Percentiles rank a stretch among this genome's conserved stretches.
These are phyloP conservation scores for Tortrix viridana DNA, from an alignment of 2,888 invertebrate species.

Conservation along the genomic window DNA sequence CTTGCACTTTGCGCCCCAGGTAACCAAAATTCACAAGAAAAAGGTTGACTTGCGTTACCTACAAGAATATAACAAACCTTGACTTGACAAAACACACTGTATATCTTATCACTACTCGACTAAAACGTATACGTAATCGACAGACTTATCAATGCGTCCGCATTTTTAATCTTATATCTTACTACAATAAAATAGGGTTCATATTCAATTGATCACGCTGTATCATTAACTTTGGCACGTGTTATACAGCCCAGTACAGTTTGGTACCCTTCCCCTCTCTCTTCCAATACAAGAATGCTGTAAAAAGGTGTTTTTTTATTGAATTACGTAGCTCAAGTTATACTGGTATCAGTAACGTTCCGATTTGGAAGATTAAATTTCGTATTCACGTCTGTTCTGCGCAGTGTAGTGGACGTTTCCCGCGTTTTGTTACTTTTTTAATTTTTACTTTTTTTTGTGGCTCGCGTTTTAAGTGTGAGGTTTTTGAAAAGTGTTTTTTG, in stretches of 20 bases:
- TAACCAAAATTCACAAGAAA: too few species aligned
- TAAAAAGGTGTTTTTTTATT: constrained; percentile 45
- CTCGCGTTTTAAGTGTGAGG: background rate
- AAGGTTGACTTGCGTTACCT: too few species aligned
- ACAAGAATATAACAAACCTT: background rate
- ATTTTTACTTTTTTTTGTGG: constrained; percentile 27
- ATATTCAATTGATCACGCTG: constrained; percentile 36
- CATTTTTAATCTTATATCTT: constrained; percentile 41
- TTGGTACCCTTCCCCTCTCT: constrained; percentile 51
- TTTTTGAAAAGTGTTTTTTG: background rate
- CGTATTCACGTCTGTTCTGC: constrained; percentile 72
- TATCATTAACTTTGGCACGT: constrained; percentile 44
- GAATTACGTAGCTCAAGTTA: constrained; percentile 49
- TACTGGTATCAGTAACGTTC: constrained; percentile 54
- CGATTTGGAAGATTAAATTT: constrained; percentile 76
- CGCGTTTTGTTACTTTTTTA: constrained; percentile 59
- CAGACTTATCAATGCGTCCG: constrained; percentile 48
- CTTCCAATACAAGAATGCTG: constrained; percentile 35
- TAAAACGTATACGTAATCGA: constrained; percentile 66
- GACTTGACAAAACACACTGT: constrained; percentile 55
- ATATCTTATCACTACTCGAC: constrained; percentile 75
- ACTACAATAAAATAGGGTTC: constrained; percentile 37
- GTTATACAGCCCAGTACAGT: constrained; percentile 45
- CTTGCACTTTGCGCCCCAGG: too few species aligned
- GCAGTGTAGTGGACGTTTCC: constrained; percentile 55